Evolutionary conservation across 1,140 invertebrate genomes (phyloP), one percentile per base, ranked within the genome.

Genomic region (Bemisia tabaci): DNA sequence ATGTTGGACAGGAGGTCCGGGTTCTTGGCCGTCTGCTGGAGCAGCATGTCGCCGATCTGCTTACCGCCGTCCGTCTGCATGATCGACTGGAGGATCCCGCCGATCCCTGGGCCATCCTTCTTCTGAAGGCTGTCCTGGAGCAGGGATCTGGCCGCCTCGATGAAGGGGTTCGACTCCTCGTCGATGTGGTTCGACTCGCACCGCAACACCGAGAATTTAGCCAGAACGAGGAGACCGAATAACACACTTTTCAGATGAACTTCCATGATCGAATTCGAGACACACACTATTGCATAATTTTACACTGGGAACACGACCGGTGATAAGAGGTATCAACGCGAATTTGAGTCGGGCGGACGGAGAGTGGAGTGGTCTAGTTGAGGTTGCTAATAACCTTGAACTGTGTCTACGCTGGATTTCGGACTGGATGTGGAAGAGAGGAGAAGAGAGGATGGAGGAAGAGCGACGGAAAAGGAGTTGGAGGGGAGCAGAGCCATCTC

Each of bases 1-100:
- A 26, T 79, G 73, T 22, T 73, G 72, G 0, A 78, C 26, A 11
- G 71, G 70, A 24, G 74, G n/a, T 12, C 70, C 70, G 0, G 70
- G 63, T 33, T 69, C 71, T 23, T 69, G 71, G 12, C 72, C 71
- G 27, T 59, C 62, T 2, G 70, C 65, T 17, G 60, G n/a, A 62
- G 25, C 22, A 77, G 65, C 65, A 75, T 48, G 1, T 69, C 70
- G n/a, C 65, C 64, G 11, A 67, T 63, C 70, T 73, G 63, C 63
- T 62, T 65, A 17, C 63, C 68, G 25, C 67, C 68, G 17, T 64
- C 68, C n/a, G 58, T 59, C 24, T 62, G 65, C 65, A 67, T n/a
- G 24, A 70, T 63, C 12, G 64, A 58, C 66, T 70, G 68, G 22
- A 69, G 59, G 12, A 72, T 59, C 1, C 39, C 66, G 1, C 68